Evolutionary conservation across 2,113 vertebrate species (phyloP).

Genomic region (Toxostoma redivivum): DNA sequence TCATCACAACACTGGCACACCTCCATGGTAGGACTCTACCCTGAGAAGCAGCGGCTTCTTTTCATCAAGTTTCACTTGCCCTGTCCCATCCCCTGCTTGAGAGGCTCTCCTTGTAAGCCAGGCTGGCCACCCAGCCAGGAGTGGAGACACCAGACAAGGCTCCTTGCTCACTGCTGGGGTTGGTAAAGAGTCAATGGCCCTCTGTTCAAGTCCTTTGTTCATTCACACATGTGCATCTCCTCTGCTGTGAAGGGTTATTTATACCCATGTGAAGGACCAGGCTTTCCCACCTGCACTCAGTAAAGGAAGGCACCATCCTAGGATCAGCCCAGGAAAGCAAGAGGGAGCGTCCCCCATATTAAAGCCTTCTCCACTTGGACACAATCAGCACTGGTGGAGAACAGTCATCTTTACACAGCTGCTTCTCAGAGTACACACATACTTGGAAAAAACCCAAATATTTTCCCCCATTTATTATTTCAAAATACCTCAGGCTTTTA

Average conservation of each 20-base stretch:
- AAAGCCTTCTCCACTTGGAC: not conserved
- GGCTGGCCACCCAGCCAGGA: not conserved
- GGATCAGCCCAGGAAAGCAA: not conserved
- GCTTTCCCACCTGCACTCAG: not conserved
- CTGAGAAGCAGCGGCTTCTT: not conserved
- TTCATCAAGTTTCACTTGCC: accelerated
- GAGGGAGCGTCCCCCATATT: not conserved
- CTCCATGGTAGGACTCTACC: not conserved
- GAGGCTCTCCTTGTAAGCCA: not conserved
- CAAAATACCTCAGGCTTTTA: not conserved
- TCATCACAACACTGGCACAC: not conserved
- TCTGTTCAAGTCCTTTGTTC: accelerated
- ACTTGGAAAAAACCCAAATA: not conserved
- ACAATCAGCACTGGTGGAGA: not conserved
- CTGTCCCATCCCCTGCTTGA: not conserved
- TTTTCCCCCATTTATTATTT: not conserved
- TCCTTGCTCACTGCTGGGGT: not conserved
- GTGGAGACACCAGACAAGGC: not conserved
- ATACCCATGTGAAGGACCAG: accelerated
- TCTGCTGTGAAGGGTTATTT: not conserved
- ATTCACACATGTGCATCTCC: accelerated
- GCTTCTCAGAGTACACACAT: not conserved
- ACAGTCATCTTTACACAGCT: not conserved
- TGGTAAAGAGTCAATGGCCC: not conserved
- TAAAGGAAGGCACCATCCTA: not conserved